phyloP scores from a whole-genome alignment of 2,113 vertebrate species.

The Tylochromis polylepis region DNA sequence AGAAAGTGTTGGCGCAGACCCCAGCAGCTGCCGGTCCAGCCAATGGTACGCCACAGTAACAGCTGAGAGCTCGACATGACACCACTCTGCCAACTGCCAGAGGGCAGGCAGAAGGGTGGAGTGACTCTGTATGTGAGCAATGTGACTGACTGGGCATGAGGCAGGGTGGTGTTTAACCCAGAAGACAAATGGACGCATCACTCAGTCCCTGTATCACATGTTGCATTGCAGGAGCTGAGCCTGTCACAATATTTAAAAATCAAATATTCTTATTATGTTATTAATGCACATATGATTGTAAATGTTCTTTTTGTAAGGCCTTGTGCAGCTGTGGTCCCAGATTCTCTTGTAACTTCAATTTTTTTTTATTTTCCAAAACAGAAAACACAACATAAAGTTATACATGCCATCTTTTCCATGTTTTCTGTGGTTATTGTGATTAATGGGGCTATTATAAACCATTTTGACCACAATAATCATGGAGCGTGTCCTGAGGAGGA shows the following conservation, averaged over 20 bases:
- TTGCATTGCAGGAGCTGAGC: not conserved
- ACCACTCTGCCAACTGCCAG: constrained; percentile 56
- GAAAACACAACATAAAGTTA: not conserved
- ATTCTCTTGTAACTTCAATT: not conserved
- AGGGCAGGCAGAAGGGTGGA: constrained; percentile 25
- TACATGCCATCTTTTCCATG: accelerated
- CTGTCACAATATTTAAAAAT: not conserved
- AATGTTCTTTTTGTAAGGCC: not conserved
- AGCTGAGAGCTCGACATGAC: constrained; percentile 54
- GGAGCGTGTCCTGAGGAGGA: accelerated
- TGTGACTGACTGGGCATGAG: constrained; percentile 34
- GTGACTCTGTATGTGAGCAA: constrained; percentile 58
- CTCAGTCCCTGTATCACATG: not conserved
- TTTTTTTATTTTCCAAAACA: not conserved
- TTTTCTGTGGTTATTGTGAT: not conserved
- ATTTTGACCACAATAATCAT: not conserved
- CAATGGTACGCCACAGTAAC: constrained; percentile 27
- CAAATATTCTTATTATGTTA: not conserved
- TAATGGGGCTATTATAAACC: not conserved
- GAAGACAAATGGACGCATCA: constrained; percentile 30
- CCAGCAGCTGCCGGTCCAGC: constrained; percentile 38
- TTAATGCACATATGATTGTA: not conserved
- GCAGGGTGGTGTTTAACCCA: constrained; percentile 2
- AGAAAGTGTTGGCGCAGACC: not conserved
- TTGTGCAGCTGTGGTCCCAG: not conserved